Percentiles rank a stretch among this genome's conserved stretches.
phyloP scores from a whole-genome alignment of 30 jellyfish, hydroid and myxozoan genomes.

The Aurelia aurita region DNA sequence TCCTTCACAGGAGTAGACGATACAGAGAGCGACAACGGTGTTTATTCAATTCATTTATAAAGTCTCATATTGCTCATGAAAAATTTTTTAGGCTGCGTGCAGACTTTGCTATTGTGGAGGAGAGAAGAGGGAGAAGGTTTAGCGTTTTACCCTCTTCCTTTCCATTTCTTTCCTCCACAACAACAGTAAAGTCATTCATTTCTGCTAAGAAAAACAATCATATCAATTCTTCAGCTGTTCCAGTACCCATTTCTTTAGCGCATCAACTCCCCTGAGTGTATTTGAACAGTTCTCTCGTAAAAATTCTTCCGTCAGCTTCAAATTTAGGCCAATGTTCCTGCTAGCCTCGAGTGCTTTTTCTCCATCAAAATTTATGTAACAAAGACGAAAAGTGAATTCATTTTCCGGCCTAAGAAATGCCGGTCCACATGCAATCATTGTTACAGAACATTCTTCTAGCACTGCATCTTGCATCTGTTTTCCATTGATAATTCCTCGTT shows the following conservation, averaged over 20 bases:
- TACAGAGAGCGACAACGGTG: too few species aligned
- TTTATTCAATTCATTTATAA: too few species aligned
- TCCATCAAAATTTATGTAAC: slow-evolving; percentile 64
- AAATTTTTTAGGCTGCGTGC: too few species aligned
- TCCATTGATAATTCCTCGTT: slow-evolving; percentile 44
- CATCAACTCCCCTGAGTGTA: slow-evolving; percentile 39
- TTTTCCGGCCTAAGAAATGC: slow-evolving; percentile 60
- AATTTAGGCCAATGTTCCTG: slow-evolving; percentile 38
- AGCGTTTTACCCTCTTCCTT: too few species aligned
- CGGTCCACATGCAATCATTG: slow-evolving; percentile 68
- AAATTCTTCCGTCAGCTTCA: slow-evolving; percentile 29
- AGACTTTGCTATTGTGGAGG: too few species aligned
- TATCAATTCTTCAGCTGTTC: background rate
- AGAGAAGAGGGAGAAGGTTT: too few species aligned
- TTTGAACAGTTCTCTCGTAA: slow-evolving; percentile 24
- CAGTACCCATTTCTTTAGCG: slow-evolving; percentile 38
- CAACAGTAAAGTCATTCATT: background rate
- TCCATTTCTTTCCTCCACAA: background rate
- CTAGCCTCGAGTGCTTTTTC: slow-evolving; percentile 49
- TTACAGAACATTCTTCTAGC: slow-evolving; percentile 35
- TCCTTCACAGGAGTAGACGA: too few species aligned
- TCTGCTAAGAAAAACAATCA: too few species aligned
- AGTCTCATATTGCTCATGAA: too few species aligned
- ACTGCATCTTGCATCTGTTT: slow-evolving; percentile 42
- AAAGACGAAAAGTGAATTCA: slow-evolving; percentile 58